Evolutionary conservation across 1,140 invertebrate species (phyloP).

Genomic region (Antheraea pernyi): DNA sequence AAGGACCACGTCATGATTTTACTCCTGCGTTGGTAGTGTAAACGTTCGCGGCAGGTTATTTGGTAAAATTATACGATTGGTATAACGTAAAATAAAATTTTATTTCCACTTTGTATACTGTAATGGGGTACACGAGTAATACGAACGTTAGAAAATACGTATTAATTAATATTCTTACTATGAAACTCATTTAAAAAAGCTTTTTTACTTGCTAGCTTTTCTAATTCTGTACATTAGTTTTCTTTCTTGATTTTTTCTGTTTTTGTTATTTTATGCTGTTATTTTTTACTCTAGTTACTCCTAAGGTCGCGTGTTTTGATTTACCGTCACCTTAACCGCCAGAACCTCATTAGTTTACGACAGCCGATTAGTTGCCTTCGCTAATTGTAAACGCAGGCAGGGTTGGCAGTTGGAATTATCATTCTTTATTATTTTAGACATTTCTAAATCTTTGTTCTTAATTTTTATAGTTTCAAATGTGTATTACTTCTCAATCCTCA

Average conservation of each 20-base stretch:
- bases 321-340: neutral
- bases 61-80: slow-evolving; percentile 15
- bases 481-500: no score
- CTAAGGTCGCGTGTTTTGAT: neutral
- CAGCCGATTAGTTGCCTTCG: neutral
- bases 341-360: neutral
- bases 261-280: no score
- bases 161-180: neutral
- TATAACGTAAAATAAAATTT: slow-evolving; percentile 16
- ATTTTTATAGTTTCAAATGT: no score
- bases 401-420: neutral
- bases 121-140: neutral
- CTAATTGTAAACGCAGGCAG: neutral
- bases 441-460: no score
- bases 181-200: neutral
- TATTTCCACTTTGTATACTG: slow-evolving; percentile 26
- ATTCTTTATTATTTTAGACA: no score
- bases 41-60: neutral
- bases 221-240: no score
- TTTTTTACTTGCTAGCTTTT: no score
- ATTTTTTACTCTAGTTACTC: neutral
- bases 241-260: no score
- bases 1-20: slow-evolving; percentile 25
- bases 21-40: slow-evolving; percentile 16
- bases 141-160: neutral